Evolutionary conservation across 2,113 vertebrate species (phyloP), one percentile per base, ranked within the genome.

Genomic region (Podarcis cretensis): DNA sequence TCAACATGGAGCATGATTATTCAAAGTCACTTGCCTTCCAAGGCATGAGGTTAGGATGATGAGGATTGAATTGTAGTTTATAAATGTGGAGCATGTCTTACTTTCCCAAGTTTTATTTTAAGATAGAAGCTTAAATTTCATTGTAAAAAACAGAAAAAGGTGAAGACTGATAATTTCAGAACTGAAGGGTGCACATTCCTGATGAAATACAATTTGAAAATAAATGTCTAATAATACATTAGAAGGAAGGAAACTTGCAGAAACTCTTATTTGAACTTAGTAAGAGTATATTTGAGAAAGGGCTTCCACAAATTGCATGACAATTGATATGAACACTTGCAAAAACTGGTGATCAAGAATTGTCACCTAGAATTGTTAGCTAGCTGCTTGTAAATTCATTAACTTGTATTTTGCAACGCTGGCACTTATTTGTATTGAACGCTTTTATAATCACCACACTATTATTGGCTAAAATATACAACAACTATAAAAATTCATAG

Each of bases 401-500:
- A 96, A 92, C 92, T 95, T 94, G 79, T 89, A 30, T 94, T 93
- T 94, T 96, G 93, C 91, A 94, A 86, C 83, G 90, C 91, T 91
- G 87, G 90, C 88, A 93, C 91, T 87, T 95, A 95, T 94, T 96
- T 88, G 92, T 92, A 94, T 86, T 27, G 83, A 95, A 84, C 91
- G 92, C 88, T 94, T 65, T 95, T 95, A 93, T 96, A 96, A 95
- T 96, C 93, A 95, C 94, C 89, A 84, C 91, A 92, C 96, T 96
- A 97, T 96, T 97, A 92, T 96, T 96, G 95, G 93, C 94, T 96
- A 92, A 95, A 94, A 96, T 96, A 95, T 94, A 95, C 89, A 94
- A 95, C 95, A 96, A 94, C 95, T 96, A 95, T 97, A 96, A 97
- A 97, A 96, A 95, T 94, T 96, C 95, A 95, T 96, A 95, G 94